Base-by-base conservation (phyloP, 2,797 vertebrate species). In the Diplodus sargus region DNA sequence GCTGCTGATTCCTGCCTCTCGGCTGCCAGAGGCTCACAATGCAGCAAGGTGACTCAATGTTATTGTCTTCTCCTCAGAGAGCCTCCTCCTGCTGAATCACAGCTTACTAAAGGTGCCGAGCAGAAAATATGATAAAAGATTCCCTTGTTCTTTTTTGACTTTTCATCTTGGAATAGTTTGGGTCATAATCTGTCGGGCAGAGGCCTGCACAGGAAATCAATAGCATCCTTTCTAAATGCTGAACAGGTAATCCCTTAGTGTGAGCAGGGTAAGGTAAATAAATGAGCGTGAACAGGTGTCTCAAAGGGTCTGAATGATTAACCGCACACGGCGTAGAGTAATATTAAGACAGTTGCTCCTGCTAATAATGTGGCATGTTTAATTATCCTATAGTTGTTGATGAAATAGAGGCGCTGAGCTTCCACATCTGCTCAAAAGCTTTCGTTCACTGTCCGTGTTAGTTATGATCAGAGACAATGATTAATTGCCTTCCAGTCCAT, bases 11-110 rank as follows among this genome's bases (percentile, higher is more conserved):
- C 81, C 92, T 87, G 87, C 90, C 85, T 88, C 86, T 92, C 61
- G 60, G 67, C 89, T 92, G 93, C 93, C 92, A 93, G 90, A 78
- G 91, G 90, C 92, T 92, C 86, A 93, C 89, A 92, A 92, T 95
- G 93, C 94, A 94, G 94, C 94, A 95, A 95, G 95, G 95, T 95
- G 94, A 95, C 92, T 95, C 94, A 94, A 93, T 94, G 94, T 91
- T 94, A 94, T 86, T 85, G 87, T 94, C 89, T 91, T 89, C 85
- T 93, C 91, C 78, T 89, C 81, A 67, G 93, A 94, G 90, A 91
- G 76, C 15, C 80, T 82, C 91, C 87, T 93, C 85, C 64, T 66
- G 88, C 93, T 91, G 90, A 93, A 92, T 92, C 91, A 90, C 90
- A 78, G 80, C 79, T 90, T 69, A 82, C 60, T 68, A 61, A 85